A percentile compares a stretch with the other conserved stretches of the same genome.
Evolutionary conservation across 2,797 vertebrate species (phyloP).

Genomic region (Molossus alvarezi): DNA sequence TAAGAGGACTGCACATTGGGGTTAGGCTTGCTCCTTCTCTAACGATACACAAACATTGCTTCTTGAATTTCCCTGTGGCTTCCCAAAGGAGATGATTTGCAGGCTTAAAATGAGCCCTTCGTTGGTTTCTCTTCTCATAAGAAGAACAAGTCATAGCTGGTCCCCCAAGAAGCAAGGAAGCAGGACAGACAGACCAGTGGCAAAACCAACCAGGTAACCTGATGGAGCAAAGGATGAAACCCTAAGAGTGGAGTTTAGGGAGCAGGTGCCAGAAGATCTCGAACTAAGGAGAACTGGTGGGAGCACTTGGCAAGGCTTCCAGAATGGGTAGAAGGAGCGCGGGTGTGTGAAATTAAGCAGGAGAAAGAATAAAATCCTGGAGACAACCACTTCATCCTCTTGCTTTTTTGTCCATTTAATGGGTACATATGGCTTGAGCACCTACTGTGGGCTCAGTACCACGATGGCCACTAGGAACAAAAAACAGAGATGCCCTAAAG

Average conservation of each 20-base stretch:
- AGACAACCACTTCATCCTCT: background rate
- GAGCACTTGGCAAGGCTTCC: background rate
- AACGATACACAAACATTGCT: background rate
- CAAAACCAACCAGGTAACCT: background rate
- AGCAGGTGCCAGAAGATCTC: fast-evolving
- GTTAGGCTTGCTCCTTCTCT: background rate
- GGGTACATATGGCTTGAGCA: background rate
- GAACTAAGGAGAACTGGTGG: background rate
- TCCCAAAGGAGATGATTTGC: background rate
- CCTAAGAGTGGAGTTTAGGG: fast-evolving
- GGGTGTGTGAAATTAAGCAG: background rate
- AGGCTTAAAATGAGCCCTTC: background rate
- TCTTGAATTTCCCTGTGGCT: background rate
- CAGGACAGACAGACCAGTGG: background rate
- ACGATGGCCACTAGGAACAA: too few species aligned
- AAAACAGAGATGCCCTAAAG: background rate
- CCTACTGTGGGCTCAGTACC: background rate
- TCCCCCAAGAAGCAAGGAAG: background rate
- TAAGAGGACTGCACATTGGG: fast-evolving
- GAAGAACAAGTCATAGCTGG: background rate
- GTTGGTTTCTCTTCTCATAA: constrained; percentile 7
- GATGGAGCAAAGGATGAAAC: background rate
- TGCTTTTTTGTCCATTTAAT: background rate
- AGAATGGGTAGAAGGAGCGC: fast-evolving
- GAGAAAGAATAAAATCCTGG: background rate